These are phyloP conservation scores for Pipistrellus kuhlii DNA, from an alignment of 2,797 vertebrate species.

Conservation along the genomic window DNA sequence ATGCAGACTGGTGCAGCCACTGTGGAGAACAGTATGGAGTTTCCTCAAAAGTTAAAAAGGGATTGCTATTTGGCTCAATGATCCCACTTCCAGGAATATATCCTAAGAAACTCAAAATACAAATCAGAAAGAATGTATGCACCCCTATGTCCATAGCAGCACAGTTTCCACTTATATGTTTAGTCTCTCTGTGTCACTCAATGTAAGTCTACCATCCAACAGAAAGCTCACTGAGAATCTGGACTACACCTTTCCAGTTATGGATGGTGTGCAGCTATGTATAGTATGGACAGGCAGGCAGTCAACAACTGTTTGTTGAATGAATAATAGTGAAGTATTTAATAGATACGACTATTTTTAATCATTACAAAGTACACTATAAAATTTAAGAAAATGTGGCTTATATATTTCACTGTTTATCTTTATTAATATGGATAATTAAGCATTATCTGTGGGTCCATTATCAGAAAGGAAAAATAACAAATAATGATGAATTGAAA, in stretches of 20 bases:
- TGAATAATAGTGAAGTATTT: not conserved
- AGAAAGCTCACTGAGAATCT: not conserved
- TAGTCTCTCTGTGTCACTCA: not conserved
- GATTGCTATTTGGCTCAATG: too few relatives aligned
- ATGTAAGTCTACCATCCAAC: not conserved
- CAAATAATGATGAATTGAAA: not conserved
- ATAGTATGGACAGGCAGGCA: not conserved
- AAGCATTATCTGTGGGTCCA: not conserved
- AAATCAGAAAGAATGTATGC: too few relatives aligned
- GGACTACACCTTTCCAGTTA: not conserved
- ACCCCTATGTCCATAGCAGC: too few relatives aligned
- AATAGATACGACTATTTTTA: not conserved
- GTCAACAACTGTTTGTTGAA: slow-evolving; percentile 11
- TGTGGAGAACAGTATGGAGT: too few relatives aligned
- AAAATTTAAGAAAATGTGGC: slow-evolving; percentile 5
- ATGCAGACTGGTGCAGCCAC: too few relatives aligned
- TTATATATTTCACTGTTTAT: not conserved
- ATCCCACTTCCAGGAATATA: too few relatives aligned
- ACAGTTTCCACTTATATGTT: not conserved
- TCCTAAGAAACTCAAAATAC: too few relatives aligned
- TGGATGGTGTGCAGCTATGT: not conserved
- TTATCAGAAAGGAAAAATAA: slow-evolving; percentile 3
- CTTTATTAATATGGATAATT: slow-evolving; percentile 3
- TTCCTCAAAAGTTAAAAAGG: too few relatives aligned
- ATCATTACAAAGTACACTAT: not conserved